These are phyloP conservation scores for Polietes domitor DNA, from an alignment of 2,888 invertebrate genomes.

Conservation along the genomic window DNA sequence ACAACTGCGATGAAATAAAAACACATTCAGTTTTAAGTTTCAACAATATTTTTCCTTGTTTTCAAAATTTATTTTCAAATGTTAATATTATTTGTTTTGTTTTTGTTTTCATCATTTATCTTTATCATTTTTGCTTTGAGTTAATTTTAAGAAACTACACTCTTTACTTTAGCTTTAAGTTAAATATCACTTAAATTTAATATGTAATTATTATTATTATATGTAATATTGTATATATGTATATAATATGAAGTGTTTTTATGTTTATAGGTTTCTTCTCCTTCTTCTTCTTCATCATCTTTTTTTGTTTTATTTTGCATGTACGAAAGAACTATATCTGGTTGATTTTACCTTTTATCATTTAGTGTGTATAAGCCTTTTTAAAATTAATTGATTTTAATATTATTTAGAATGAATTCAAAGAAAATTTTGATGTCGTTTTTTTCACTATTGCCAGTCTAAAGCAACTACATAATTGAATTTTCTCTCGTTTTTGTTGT, in stretches of 20 bases:
- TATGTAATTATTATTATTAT: slow-evolving; percentile 52
- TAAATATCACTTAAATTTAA: slow-evolving; percentile 65
- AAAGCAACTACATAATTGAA: slow-evolving; percentile 4
- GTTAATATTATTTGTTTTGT: slow-evolving; percentile 46
- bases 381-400: slow-evolving; percentile 1
- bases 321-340: slow-evolving; percentile 6
- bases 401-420: neutral
- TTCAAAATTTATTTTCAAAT: slow-evolving; percentile 50
- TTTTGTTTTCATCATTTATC: neutral
- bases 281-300: neutral
- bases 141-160: slow-evolving; percentile 63
- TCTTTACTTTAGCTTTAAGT: slow-evolving; percentile 62
- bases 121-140: slow-evolving; percentile 44
- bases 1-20: slow-evolving; percentile 49
- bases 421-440: neutral
- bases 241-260: neutral
- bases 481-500: slow-evolving; percentile 17
- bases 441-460: neutral
- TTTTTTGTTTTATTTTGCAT: neutral
- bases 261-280: neutral
- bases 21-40: slow-evolving; percentile 50
- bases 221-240: slow-evolving; percentile 31
- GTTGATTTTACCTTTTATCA: neutral
- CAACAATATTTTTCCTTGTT: slow-evolving; percentile 59
- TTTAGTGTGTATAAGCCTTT: slow-evolving; percentile 23